Percentiles rank a stretch among this genome's conserved stretches.
Evolutionary conservation across 2,888 invertebrate species (phyloP).

Genomic region (Tuta absoluta): DNA sequence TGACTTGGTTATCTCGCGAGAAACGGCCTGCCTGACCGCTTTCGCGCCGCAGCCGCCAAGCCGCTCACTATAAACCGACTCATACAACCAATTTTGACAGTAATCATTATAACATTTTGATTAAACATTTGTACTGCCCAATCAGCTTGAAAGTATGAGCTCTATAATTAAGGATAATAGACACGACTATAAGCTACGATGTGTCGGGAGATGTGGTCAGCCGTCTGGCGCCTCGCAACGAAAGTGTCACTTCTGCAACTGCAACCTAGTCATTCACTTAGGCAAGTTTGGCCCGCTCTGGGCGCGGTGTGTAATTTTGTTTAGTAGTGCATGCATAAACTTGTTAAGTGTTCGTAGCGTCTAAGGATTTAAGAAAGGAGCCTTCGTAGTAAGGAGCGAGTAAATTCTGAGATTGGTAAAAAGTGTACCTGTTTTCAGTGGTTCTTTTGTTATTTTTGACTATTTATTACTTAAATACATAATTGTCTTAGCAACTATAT

Average conservation of each 20-base stretch:
- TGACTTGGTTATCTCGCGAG: no score
- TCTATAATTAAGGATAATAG: conserved; percentile 26
- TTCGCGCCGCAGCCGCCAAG: no score
- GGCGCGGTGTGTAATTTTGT: conserved; percentile 65
- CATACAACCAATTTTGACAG: neutral
- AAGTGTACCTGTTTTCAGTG: conserved; percentile 80
- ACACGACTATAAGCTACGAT: conserved; percentile 28
- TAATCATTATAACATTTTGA: no score
- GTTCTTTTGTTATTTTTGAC: conserved; percentile 81
- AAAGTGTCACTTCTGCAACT: conserved; percentile 69
- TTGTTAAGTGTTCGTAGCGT: conserved; percentile 79
- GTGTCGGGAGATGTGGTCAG: conserved; percentile 36
- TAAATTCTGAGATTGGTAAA: conserved; percentile 78
- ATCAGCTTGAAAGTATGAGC: conserved; percentile 2
- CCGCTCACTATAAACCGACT: no score
- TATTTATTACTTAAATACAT: conserved; percentile 79
- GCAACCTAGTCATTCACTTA: conserved; percentile 74
- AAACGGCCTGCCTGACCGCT: no score
- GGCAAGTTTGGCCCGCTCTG: conserved; percentile 58
- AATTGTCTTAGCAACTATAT: conserved; percentile 78
- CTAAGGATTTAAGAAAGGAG: conserved; percentile 75
- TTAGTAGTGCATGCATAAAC: conserved; percentile 77
- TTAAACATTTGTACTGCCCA: no score
- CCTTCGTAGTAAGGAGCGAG: conserved; percentile 56
- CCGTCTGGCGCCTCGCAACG: conserved; percentile 46